Percentiles rank a stretch among this genome's conserved stretches.
These are phyloP conservation scores for Drosophila cognata DNA, from an alignment of 2,888 invertebrate genomes.

Conservation along the genomic window DNA sequence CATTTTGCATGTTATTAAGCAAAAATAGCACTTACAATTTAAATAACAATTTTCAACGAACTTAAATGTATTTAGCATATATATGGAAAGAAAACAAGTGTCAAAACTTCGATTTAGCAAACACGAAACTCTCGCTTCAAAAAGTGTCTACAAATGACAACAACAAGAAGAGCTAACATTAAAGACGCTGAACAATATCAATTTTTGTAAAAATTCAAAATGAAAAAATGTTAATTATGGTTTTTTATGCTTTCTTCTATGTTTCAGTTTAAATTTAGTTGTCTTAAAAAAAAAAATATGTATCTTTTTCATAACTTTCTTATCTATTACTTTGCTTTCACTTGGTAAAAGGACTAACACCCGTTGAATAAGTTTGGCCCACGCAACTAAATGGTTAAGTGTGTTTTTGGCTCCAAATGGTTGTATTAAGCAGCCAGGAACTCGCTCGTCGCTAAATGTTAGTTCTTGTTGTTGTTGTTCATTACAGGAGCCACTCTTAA, in stretches of 20 bases:
- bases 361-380: constrained; percentile 33
- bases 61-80: constrained; percentile 38
- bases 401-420: constrained; percentile 32
- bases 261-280: constrained; percentile 17
- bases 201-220: constrained; percentile 21
- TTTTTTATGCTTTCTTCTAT: constrained; percentile 30
- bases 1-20: constrained; percentile 14
- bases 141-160: constrained; percentile 74
- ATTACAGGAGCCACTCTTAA: constrained; percentile 88
- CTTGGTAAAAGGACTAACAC: constrained; percentile 71
- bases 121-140: constrained; percentile 46
- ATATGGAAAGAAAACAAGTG: constrained; percentile 25
- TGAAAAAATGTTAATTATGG: constrained; percentile 15
- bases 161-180: constrained; percentile 80
- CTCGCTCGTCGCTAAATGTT: constrained; percentile 83
- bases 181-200: constrained; percentile 34
- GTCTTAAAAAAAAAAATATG: background rate
- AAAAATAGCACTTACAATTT: constrained; percentile 18
- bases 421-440: constrained; percentile 37
- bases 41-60: constrained; percentile 6
- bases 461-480: constrained; percentile 87
- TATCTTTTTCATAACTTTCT: constrained; percentile 12
- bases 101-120: constrained; percentile 25
- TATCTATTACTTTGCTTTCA: constrained; percentile 26
- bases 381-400: constrained; percentile 24